Base-by-base conservation (phyloP, 1,140 invertebrate genomes). In the Carcinoscorpius rotundicauda region DNA sequence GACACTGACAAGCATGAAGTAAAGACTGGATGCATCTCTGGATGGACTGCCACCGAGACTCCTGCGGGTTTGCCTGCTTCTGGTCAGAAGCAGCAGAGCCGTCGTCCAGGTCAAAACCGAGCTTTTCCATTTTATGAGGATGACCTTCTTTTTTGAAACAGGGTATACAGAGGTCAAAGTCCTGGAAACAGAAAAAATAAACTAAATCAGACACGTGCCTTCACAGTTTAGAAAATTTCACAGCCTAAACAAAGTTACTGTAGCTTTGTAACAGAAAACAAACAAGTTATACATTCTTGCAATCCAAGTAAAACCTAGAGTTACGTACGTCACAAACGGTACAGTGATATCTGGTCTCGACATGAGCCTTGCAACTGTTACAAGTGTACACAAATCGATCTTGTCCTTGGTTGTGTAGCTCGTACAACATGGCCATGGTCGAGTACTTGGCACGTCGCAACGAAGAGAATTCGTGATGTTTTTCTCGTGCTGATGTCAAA, bases 321-420 rank as follows among this genome's bases (percentile, higher is more conserved):
- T 82, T 97, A 93, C 29, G 2, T 29, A 29, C 29, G 29, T 29
- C 29, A 82, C 95, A 98, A 64, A 89, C 86, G 65, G 88, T 92
- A 80, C 95, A 98, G 77, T 98, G 95, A 76, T 91, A 98, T 65
- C 93, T 80, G 2, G 93, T 97, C 78, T 98, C 94, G 50, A 97
- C 93, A 10, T 90, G 88, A 71, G 84, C 84, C 76, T 96, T 94
- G 79, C 97, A 99, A 72, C 86, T 88, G 81, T 99, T 98, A 81
- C 97, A 99, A 10, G 93, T 97, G 80, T 98, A 98, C 49, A 96
- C 91, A 78, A 97, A 97, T 78, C 89, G 89, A 75, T 98, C 95
- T 79, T 91, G 89, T 57, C 91, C 91, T 82, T 97, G 93, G 80
- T 96, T 98, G 79, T 98, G 96, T 66, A 99, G 80, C 78, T 98